Evolutionary conservation across 2,113 vertebrate species (phyloP), one percentile per base, ranked within the genome.

Genomic region (Glaucidium brasilianum): DNA sequence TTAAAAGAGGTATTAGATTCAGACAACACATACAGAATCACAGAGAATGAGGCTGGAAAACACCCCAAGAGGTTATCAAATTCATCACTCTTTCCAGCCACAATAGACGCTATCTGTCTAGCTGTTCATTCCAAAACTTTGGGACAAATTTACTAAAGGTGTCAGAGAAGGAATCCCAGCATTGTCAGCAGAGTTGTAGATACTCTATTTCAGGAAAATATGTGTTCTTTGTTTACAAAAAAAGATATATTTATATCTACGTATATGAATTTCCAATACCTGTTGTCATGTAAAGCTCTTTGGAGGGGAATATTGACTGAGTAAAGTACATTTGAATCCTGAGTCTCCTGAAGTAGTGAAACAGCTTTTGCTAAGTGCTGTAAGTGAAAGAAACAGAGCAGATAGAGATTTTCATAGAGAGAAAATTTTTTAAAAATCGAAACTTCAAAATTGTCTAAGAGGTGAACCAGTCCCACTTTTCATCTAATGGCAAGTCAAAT

Each of bases 1-100:
- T 92, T 96, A 72, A 18, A 94, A 94, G 66, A 91, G 30, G 34
- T 91, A 66, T 87, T 63, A 78, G 52, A 49, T 87, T 73, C 85
- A 89, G 19, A 71, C 41, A 88, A 26, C 52, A 80, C 32, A n/a
- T 15, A 59, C 53, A 93, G 45, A 92, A 85, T 83, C 60, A 88
- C 35, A 74, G 83, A 86, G 43, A 91, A 81, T 52, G 47, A 71
- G 23, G 25, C 41, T 91, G 41, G 68, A 89, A 91, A 95, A 78
- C 64, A 87, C 56, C 37, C 21, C 10, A 63, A 67, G 69, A 87
- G 30, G 60, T 95, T 97, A 87, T 81, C 7, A 0, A 87, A 84
- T 87, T 94, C 84, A 94, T 96, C 81, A 25, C 41, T 94, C 76
- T 86, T 63, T 80, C 56, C 63, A 87, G 45, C 56, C 56, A 25